Conservation (phyloP, 1,140 invertebrate species). For the Aphis gossypii region DNA sequence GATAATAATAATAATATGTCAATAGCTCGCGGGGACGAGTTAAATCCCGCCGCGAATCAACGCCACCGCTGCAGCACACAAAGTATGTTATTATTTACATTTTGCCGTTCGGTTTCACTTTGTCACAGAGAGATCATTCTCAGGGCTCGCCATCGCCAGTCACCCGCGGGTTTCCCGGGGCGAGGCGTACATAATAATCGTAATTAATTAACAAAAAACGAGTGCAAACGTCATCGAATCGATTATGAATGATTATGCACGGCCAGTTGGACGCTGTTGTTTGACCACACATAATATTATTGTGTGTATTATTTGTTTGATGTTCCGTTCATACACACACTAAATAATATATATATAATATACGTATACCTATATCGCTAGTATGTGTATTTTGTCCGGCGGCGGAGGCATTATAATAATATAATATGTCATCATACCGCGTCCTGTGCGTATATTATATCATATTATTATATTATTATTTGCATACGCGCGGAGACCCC, state of each 20-base stretch:
- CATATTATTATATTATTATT: not conserved
- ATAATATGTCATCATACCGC: not conserved
- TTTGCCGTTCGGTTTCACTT: constrained; percentile 28
- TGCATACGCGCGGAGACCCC: not conserved
- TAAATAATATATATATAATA: not conserved
- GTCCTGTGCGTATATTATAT: not conserved
- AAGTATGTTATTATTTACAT: constrained; percentile 46
- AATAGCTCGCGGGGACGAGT: constrained; percentile 29
- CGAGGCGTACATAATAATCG: not conserved
- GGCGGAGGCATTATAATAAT: not conserved
- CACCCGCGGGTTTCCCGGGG: not conserved
- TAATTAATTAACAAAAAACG: constrained; percentile 41
- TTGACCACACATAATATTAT: constrained; percentile 5
- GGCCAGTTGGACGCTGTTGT: not conserved
- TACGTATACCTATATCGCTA: not conserved
- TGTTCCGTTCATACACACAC: not conserved
- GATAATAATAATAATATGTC: not conserved
- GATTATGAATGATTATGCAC: constrained; percentile 43
- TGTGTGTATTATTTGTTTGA: not conserved
- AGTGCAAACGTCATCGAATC: constrained; percentile 47
- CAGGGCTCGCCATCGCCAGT: not conserved
- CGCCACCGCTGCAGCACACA: not conserved
- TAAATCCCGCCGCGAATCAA: not conserved
- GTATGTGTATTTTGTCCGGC: not conserved
- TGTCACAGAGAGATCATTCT: not conserved